A percentile compares a stretch with the other conserved stretches of the same genome.
These are phyloP conservation scores for Protobothrops mucrosquamatus DNA, from an alignment of 2,113 vertebrate species.

Conservation along the genomic window DNA sequence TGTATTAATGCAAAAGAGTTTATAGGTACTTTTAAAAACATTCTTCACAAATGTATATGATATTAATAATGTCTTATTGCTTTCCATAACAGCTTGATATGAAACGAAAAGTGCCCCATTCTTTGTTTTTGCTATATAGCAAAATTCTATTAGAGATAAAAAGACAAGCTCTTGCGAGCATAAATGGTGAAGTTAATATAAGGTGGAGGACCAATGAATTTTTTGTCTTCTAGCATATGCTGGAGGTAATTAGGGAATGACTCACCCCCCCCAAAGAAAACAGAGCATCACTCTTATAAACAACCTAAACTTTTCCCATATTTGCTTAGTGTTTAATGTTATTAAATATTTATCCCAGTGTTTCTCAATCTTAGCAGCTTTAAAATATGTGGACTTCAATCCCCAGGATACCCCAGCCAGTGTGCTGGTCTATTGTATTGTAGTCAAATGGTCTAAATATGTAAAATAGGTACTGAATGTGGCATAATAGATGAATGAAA, in stretches of 20 bases:
- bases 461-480: conserved; percentile 58
- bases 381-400: not conserved
- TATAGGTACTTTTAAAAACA: conserved; percentile 11
- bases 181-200: not conserved
- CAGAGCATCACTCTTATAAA: conserved; percentile 53
- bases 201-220: conserved; percentile 2
- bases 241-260: conserved; percentile 60
- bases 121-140: not conserved
- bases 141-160: not conserved
- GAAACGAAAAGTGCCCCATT: not conserved
- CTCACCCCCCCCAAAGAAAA: conserved; percentile 28
- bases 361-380: not conserved
- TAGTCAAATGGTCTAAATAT: conserved; percentile 59
- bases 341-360: conserved; percentile 49
- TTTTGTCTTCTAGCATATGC: conserved; percentile 58
- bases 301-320: conserved; percentile 56
- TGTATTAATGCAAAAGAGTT: conserved; percentile 19
- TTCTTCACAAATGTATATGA: conserved; percentile 17
- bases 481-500: not conserved
- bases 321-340: conserved; percentile 47
- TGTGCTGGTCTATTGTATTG: not conserved
- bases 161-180: not conserved
- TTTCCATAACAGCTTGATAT: not conserved
- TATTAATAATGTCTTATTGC: conserved; percentile 21
- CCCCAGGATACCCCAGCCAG: not conserved